Conservation (phyloP, 2,113 vertebrate species). For the Chlamydotis undulata region DNA sequence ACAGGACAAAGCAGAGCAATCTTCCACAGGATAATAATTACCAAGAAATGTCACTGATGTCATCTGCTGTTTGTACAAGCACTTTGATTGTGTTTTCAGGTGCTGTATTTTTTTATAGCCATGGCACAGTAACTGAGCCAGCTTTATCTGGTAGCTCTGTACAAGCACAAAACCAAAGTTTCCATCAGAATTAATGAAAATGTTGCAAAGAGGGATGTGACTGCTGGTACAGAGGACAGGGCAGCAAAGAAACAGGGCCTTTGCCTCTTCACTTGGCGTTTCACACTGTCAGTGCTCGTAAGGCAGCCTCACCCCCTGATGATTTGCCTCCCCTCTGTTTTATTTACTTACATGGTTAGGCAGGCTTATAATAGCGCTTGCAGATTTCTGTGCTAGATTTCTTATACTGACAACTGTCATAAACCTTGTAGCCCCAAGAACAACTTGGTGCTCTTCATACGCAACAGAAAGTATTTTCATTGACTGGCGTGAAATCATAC, state of each 20-base stretch:
- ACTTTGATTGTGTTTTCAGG: background rate
- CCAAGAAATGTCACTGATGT: background rate
- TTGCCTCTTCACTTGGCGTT: background rate
- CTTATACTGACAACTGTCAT: background rate
- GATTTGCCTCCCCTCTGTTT: background rate
- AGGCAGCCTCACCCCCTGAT: background rate
- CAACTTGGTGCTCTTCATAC: background rate
- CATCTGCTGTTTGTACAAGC: background rate
- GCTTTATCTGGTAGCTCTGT: background rate
- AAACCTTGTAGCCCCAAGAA: background rate
- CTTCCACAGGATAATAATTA: background rate
- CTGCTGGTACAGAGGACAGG: background rate
- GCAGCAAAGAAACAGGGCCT: background rate
- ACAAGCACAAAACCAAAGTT: background rate
- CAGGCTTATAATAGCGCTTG: background rate
- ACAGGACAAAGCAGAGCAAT: background rate
- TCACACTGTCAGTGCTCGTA: background rate
- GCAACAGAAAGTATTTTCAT: background rate
- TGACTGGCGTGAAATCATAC: background rate
- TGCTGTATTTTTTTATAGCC: background rate
- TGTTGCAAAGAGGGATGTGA: background rate
- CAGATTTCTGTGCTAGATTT: background rate
- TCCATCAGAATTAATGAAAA: background rate
- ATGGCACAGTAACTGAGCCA: background rate
- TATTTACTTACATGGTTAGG: background rate